Evolutionary conservation across 2,113 vertebrate genomes (phyloP), one percentile per base, ranked within the genome.

Genomic region (Casuarius casuarius): DNA sequence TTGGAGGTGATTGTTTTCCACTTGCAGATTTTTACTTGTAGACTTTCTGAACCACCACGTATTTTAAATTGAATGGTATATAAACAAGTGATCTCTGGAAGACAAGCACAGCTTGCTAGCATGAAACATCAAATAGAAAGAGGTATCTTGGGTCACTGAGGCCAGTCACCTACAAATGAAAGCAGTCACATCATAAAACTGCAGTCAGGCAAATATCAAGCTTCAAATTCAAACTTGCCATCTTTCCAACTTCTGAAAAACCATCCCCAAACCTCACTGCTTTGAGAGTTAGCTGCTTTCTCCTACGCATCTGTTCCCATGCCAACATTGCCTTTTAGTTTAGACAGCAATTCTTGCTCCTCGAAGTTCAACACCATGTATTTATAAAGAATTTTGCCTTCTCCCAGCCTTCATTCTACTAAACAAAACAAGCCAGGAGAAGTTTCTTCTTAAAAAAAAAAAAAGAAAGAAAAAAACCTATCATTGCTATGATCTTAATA

Each of bases 341-440:
- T 66, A 49, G 44, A 22, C 63, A 74, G 83, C 75, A 81, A 1
- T 35, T 46, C 79, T 89, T 59, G 48, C 19, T 7, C 46, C 2
- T 0, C n/a, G 66, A 74, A 86, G 68, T 44, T 71, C 88, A 77
- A 38, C 6, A 22, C 16, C 3, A 0, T 42, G 46, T 81, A 66
- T 92, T 93, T 89, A 49, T 35, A 54, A 74, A 95, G 70, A 75
- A 58, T 77, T 90, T 94, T 94, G 82, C 63, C 81, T 95, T 81
- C 73, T 61, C 76, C 46, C 65, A 40, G 61, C 29, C 68, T 80
- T 70, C 70, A 38, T 83, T 49, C 59, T 84, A 29, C 23, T 8
- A 7, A 1, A 20, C 31, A 65, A 38, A 72, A 74, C 11, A 5
- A 88, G 81, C 67, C 7, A 19, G 66, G 73, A 68, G 51, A 77